phyloP scores from a whole-genome alignment of 2,888 invertebrate genomes.

The Luperina testacea region DNA sequence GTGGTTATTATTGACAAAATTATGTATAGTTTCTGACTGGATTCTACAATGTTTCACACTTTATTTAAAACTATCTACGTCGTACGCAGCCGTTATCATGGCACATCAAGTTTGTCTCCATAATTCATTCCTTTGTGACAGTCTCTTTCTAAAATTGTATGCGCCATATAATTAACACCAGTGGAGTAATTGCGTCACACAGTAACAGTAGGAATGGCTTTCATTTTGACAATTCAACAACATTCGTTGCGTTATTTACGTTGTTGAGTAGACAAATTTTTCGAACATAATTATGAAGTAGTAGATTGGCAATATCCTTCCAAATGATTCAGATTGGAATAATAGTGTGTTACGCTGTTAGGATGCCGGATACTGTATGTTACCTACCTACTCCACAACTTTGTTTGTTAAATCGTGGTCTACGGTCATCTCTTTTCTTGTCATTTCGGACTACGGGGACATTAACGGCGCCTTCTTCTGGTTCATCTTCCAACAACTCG shows the following conservation, averaged over 20 bases:
- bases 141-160: not conserved
- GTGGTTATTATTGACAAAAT: not conserved
- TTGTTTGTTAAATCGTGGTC: conserved; percentile 74
- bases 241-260: no score
- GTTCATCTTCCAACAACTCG: conserved; percentile 77
- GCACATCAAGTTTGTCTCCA: not conserved
- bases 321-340: no score
- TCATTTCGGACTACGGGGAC: conserved; percentile 10
- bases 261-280: no score
- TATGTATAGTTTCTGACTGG: not conserved
- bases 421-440: conserved; percentile 77
- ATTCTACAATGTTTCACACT: not conserved
- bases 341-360: no score
- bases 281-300: no score
- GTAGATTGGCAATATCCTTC: no score
- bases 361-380: not conserved
- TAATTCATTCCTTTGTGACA: not conserved
- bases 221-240: no score
- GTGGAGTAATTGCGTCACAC: no score
- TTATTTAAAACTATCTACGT: not conserved
- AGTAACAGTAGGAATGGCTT: no score
- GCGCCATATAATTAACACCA: no score
- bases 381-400: conserved; percentile 74
- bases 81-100: not conserved
- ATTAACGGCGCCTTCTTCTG: conserved; percentile 58